These are phyloP conservation scores for Boloria euphrosyne DNA, from an alignment of 2,888 invertebrate genomes.

Conservation along the genomic window DNA sequence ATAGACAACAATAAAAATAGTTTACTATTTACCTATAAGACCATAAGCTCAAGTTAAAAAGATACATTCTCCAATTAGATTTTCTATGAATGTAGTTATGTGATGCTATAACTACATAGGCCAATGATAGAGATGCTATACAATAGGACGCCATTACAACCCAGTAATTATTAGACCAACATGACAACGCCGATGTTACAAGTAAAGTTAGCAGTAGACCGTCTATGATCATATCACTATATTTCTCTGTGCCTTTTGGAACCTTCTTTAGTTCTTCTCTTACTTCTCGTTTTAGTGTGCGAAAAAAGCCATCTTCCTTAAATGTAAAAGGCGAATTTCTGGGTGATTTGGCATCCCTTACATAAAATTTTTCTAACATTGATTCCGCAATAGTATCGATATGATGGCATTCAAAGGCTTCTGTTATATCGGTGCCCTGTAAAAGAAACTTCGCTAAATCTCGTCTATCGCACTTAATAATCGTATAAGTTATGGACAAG, in stretches of 20 bases:
- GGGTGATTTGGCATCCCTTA: constrained; percentile 83
- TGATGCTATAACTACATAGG: constrained; percentile 83
- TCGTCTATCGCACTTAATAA: constrained; percentile 9
- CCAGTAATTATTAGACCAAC: constrained; percentile 57
- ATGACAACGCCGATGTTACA: constrained; percentile 55
- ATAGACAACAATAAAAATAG: background rate
- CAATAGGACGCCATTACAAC: constrained; percentile 52
- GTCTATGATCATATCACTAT: constrained; percentile 61
- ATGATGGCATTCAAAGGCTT: constrained; percentile 83
- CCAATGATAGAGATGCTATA: constrained; percentile 75
- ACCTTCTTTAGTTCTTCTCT: constrained; percentile 81
- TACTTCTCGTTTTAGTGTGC: constrained; percentile 84
- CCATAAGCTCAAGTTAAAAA: constrained; percentile 87
- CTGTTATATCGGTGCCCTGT: constrained; percentile 85
- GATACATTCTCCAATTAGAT: constrained; percentile 90
- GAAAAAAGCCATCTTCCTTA: constrained; percentile 88
- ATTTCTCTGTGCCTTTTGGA: constrained; percentile 50
- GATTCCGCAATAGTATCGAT: constrained; percentile 77
- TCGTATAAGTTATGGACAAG: too few species aligned
- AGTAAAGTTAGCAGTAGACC: constrained; percentile 62
- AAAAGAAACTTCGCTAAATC: constrained; percentile 42
- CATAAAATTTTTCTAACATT: constrained; percentile 84
- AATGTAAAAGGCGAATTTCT: constrained; percentile 89
- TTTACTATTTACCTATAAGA: constrained; percentile 78
- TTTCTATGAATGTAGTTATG: constrained; percentile 91